phyloP scores from a whole-genome alignment of 2,888 invertebrate species.

The Drosophila austrosaltans region DNA sequence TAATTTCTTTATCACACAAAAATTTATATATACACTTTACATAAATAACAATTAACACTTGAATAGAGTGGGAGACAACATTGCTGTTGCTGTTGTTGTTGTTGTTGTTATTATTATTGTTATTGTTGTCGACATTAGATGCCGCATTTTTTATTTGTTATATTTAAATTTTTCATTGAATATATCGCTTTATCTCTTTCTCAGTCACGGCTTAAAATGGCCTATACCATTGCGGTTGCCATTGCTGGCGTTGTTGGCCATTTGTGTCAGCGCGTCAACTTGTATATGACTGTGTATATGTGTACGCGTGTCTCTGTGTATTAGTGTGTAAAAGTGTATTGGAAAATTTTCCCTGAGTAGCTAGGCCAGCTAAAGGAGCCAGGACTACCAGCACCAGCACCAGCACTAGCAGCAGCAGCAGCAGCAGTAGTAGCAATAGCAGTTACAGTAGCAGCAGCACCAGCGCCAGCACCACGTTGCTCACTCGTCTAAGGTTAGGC shows the following conservation, averaged over 20 bases:
- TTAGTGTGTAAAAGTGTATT: conserved; percentile 21
- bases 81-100: conserved; percentile 24
- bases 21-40: conserved; percentile 63
- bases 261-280: conserved; percentile 29
- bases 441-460: conserved; percentile 45
- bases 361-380: conserved; percentile 47
- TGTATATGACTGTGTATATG: conserved; percentile 25
- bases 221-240: conserved; percentile 34
- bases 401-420: conserved; percentile 25
- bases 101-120: conserved; percentile 32
- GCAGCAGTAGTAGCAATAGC: conserved; percentile 26
- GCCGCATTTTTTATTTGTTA: conserved; percentile 54
- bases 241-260: conserved; percentile 43
- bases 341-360: conserved; percentile 74
- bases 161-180: conserved; percentile 20
- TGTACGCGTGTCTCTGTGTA: conserved; percentile 33
- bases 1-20: conserved; percentile 54
- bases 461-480: conserved; percentile 56
- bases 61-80: conserved; percentile 44
- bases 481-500: conserved; percentile 73
- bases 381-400: neutral
- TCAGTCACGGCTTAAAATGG: conserved; percentile 44
- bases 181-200: conserved; percentile 5
- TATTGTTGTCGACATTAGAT: conserved; percentile 41
- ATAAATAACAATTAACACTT: conserved; percentile 74